Conservation (phyloP, 2,888 invertebrate species). For the Eurois occulta region DNA sequence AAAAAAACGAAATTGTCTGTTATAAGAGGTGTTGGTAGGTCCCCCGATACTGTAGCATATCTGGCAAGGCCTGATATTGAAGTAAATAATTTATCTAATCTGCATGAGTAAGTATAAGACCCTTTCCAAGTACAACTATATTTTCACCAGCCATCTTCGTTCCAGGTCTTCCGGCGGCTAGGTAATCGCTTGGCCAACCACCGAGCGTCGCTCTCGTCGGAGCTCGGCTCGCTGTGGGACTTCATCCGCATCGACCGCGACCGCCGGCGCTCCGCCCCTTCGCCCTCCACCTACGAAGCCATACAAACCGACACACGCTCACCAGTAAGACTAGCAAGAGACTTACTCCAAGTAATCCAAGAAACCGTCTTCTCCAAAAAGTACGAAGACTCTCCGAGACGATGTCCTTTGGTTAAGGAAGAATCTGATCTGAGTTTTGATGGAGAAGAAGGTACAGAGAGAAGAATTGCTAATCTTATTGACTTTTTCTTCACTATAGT, state of each 20-base stretch:
- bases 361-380: conserved; percentile 85
- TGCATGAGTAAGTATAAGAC: conserved; percentile 32
- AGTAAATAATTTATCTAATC: neutral
- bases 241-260: conserved; percentile 83
- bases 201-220: conserved; percentile 86
- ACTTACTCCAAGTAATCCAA: conserved; percentile 86
- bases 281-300: conserved; percentile 77
- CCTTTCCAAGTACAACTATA: conserved; percentile 30
- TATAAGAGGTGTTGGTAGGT: too few relatives aligned
- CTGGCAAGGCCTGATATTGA: neutral
- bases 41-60: neutral
- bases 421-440: conserved; percentile 86
- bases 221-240: conserved; percentile 87
- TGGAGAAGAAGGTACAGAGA: conserved; percentile 84
- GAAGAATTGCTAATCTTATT: conserved; percentile 86
- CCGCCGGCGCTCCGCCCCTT: conserved; percentile 82
- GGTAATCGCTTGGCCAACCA: conserved; percentile 85
- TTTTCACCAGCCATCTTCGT: conserved; percentile 41
- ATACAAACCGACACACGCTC: conserved; percentile 79
- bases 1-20: too few relatives aligned
- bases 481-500: conserved; percentile 89
- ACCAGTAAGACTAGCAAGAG: conserved; percentile 84
- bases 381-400: conserved; percentile 80
- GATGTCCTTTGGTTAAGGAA: conserved; percentile 86
- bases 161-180: conserved; percentile 86